A percentile compares a stretch with the other conserved stretches of the same genome.
phyloP scores from a whole-genome alignment of 2,113 vertebrate genomes.

The Gymnobelideus leadbeateri region DNA sequence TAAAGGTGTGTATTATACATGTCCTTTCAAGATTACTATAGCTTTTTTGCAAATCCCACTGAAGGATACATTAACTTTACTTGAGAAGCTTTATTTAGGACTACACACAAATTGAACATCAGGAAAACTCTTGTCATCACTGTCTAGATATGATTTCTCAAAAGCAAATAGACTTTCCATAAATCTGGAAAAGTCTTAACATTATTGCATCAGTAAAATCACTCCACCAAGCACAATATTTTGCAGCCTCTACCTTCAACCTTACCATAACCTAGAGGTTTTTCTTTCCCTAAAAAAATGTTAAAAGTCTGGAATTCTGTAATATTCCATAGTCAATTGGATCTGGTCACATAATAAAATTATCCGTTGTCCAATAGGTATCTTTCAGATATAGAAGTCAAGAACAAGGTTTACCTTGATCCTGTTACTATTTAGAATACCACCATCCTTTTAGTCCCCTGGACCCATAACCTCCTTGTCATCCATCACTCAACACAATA shows the following conservation, averaged over 20 bases:
- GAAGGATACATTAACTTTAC: neutral
- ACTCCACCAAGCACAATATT: neutral
- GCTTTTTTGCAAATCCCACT: neutral
- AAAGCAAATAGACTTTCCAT: conserved; percentile 3
- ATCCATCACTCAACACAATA: neutral
- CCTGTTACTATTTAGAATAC: too few relatives aligned
- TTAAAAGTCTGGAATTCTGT: neutral
- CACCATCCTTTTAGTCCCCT: neutral
- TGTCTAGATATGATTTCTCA: neutral
- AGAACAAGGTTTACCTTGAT: neutral
- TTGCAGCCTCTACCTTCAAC: neutral
- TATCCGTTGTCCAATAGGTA: neutral
- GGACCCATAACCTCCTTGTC: neutral
- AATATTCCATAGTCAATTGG: neutral
- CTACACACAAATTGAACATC: neutral
- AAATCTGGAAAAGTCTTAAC: neutral
- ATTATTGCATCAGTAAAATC: neutral
- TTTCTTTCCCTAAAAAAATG: neutral
- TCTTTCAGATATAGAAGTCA: neutral
- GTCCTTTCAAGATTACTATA: neutral
- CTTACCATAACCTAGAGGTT: neutral
- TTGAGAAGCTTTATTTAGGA: neutral
- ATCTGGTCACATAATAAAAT: neutral
- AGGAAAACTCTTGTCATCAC: neutral
- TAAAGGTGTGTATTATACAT: neutral